Base-by-base conservation (phyloP, 2,113 vertebrate genomes). In the Salminus brasiliensis region DNA sequence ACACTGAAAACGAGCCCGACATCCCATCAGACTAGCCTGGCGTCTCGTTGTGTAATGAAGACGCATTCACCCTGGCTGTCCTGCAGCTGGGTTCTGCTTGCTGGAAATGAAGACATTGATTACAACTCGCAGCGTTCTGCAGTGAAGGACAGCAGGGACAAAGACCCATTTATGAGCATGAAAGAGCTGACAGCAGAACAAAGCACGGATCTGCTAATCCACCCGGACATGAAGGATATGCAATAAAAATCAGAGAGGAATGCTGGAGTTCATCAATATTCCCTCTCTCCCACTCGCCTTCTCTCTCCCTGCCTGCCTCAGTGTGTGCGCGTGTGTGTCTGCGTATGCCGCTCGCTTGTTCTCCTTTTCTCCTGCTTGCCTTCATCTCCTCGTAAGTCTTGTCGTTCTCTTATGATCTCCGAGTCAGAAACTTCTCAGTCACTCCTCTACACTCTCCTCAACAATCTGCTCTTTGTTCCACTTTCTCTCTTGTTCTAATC, bases 201-300 rank as follows among this genome's bases (percentile, higher is more conserved):
- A 89, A 82, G 73, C 79, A 78, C 75, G 84, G 69, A 86, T 88
- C 78, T 77, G 34, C 76, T 70, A 88, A 81, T 78, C 81, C 83
- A 89, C 67, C 78, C 60, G 47, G 63, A 87, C 86, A 87, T 80
- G 0, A 87, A 85, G 80, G 11, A 81, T 83, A 73, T 21, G 27
- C 52, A 45, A 30, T 34, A 11, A 82, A 85, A 87, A 80, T 82
- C 68, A 53, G 53, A 74, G 71, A 43, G 39, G 30, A 59, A 16
- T 57, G 36, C 15, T 53, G 29, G 30, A 65, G 27, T 36, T 57
- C 34, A 68, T 76, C 57, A 73, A 30, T 27, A 59, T 73, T 34
- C 57, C 45, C 39, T 29, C 15, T 74, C 72, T 41, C 6, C 23
- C 52, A 55, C 18, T 63, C 5, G 16, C n/a, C 65, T 72, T 72